These are phyloP conservation scores for Metalampra italica DNA, from an alignment of 2,888 invertebrate genomes.

Conservation along the genomic window DNA sequence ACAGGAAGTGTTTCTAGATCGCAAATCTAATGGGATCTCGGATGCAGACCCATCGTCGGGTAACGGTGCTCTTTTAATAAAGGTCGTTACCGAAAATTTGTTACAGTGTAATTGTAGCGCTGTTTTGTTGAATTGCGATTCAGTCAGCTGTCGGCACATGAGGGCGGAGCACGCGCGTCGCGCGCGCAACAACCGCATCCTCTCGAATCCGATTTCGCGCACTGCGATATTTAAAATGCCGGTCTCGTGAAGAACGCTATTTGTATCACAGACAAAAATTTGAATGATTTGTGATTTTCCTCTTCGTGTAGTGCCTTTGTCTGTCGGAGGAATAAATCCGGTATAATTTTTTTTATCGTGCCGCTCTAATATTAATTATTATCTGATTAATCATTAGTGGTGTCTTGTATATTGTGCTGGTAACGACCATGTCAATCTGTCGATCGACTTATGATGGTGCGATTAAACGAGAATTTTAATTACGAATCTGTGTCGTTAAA, in stretches of 20 bases:
- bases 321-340: neutral
- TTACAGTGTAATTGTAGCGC: constrained; percentile 60
- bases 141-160: constrained; percentile 75
- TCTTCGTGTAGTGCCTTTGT: neutral
- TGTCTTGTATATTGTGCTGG: constrained; percentile 23
- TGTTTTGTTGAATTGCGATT: constrained; percentile 71
- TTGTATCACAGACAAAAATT: constrained; percentile 8
- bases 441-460: constrained; percentile 26
- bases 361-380: constrained; percentile 18
- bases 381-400: constrained; percentile 26
- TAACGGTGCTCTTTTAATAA: constrained; percentile 32
- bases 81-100: constrained; percentile 61
- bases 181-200: constrained; percentile 55
- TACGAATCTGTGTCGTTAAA: constrained; percentile 16
- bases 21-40: constrained; percentile 26
- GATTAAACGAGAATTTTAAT: constrained; percentile 30
- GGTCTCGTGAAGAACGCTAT: too few relatives aligned
- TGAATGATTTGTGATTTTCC: neutral
- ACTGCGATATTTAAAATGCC: constrained; percentile 24
- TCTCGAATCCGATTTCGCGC: constrained; percentile 47
- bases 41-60: constrained; percentile 17
- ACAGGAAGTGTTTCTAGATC: constrained; percentile 51
- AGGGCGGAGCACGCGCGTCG: constrained; percentile 65
- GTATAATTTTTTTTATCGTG: constrained; percentile 1
- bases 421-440: constrained; percentile 31